Percentiles rank a stretch among this genome's conserved stretches.
These are phyloP conservation scores for Sus cebifrons DNA, from an alignment of 2,797 vertebrate species.

Conservation along the genomic window DNA sequence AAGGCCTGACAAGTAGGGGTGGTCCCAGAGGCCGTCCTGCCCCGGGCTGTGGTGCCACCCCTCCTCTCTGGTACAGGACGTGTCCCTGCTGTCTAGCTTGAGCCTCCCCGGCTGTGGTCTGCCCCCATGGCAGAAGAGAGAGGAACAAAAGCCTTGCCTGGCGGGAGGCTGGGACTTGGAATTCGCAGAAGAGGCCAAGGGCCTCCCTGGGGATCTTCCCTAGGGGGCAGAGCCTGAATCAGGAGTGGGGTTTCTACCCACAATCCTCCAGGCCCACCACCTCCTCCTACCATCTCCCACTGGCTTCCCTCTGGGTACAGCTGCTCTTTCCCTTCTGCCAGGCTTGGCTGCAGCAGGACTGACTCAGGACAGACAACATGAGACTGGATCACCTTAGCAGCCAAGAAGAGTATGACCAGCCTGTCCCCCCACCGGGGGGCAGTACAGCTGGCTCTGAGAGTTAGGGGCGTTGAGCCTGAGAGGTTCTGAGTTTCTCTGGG, in stretches of 20 bases:
- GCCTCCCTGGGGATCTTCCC: background rate
- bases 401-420: background rate
- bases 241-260: background rate
- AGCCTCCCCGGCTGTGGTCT: background rate
- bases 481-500: background rate
- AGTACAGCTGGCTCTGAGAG: background rate
- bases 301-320: background rate
- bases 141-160: background rate
- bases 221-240: background rate
- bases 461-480: background rate
- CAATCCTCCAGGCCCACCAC: accelerated
- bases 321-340: background rate
- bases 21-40: background rate
- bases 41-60: background rate
- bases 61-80: background rate
- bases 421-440: background rate
- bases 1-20: background rate
- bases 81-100: background rate
- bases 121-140: background rate
- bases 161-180: background rate
- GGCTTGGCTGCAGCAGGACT: background rate
- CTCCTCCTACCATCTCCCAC: background rate
- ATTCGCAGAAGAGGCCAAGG: background rate
- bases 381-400: background rate
- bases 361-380: background rate